Evolutionary conservation across 2,888 invertebrate genomes (phyloP), one percentile per base, ranked within the genome.

Genomic region (Calephelis perditalis): DNA sequence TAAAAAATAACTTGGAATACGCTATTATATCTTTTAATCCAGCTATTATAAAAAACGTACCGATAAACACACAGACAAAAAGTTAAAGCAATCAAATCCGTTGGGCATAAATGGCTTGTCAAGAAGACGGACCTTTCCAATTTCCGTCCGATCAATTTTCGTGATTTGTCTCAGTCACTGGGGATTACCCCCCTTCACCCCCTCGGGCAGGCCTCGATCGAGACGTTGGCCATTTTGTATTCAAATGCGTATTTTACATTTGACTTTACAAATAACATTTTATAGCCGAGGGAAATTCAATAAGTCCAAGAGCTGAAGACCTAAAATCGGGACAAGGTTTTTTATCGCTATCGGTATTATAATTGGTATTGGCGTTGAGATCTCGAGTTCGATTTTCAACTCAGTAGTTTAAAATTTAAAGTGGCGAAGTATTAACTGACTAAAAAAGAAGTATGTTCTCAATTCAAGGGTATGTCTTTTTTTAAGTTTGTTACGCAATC

Each of bases 211-310:
- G 26, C 26, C 26, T 26, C 26, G 26, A 26, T 40, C 40, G 40
- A 40, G 15, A 47, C 47, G 8, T 15, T 49, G 5, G 49, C 26
- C 15, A 9, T 26, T 15, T 49, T 49, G 15, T 49, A 49, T 49
- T 49, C 49, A 49, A 49, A 49, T 49, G 49, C 26, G 49, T 49
- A 49, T 49, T 49, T 49, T 49, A 49, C 12, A 49, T 47, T 47
- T 15, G 8, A 49, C 49, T 49, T 49, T 26, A 49, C 7, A 26
- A 26, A 49, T n/a, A 49, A 26, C 8, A 7, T n/a, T 15, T 8
- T 15, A 47, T 40, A 8, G 40, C 40, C 40, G 5, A 40, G 8
- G 40, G 40, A 40, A 40, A 40, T 40, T 40, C 40, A 40, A 40
- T 40, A 8, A 40, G 40, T 40, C 40, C 40, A 8, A 40, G 40